phyloP scores from a whole-genome alignment of 2,888 invertebrate genomes.

The Lucinisca nassula region DNA sequence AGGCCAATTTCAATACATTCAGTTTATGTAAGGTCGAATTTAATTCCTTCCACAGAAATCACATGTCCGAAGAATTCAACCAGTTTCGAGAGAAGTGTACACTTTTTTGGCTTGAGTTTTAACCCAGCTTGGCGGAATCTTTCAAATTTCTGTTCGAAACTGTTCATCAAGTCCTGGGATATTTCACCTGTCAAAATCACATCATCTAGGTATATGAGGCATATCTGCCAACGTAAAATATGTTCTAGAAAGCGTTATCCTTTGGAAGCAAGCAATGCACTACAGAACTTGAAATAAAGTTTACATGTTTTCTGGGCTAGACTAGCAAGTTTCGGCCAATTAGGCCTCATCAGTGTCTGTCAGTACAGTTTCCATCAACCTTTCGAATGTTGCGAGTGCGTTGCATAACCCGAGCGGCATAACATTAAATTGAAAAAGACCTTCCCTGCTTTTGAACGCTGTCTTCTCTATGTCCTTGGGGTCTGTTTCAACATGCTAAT shows the following conservation, averaged over 20 bases:
- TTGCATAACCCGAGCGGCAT: no score
- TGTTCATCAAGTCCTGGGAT: slow-evolving; percentile 18
- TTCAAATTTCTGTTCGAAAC: slow-evolving; percentile 34
- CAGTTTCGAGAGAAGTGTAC: slow-evolving; percentile 37
- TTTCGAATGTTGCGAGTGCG: slow-evolving; percentile 58
- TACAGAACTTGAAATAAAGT: no score
- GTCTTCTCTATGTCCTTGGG: slow-evolving; percentile 3
- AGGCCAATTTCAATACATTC: slow-evolving; percentile 36
- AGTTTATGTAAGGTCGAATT: slow-evolving; percentile 2
- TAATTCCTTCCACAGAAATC: slow-evolving; percentile 29
- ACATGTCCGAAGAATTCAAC: slow-evolving; percentile 45
- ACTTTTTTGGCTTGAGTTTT: slow-evolving; percentile 52
- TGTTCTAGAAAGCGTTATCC: no score
- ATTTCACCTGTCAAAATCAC: slow-evolving; percentile 34
- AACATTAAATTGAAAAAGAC: not conserved
- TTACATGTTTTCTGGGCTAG: no score
- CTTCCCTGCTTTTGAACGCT: not conserved
- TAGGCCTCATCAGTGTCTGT: no score
- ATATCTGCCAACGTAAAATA: slow-evolving; percentile 48
- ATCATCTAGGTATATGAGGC: slow-evolving; percentile 54
- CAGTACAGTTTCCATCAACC: slow-evolving; percentile 66
- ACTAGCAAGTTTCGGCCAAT: no score
- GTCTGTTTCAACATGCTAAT: not conserved
- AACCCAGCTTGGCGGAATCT: no score
- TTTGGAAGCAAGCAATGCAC: no score